phyloP scores from a whole-genome alignment of 2,797 vertebrate species.

The Gymnothorax javanicus region DNA sequence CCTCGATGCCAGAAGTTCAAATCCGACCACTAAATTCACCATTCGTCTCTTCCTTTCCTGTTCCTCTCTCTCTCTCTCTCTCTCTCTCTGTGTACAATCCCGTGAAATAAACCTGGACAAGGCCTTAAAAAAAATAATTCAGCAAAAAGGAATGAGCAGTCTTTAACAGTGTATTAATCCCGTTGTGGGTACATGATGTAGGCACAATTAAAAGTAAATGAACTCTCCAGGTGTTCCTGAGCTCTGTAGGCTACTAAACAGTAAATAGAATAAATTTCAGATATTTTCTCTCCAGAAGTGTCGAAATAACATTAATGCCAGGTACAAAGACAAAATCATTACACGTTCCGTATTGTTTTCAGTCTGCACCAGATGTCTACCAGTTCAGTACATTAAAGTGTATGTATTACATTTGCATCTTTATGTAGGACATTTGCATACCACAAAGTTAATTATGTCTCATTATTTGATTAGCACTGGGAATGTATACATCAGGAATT shows the following conservation, averaged over 20 bases:
- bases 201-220: neutral
- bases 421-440: neutral
- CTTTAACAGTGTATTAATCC: neutral
- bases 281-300: neutral
- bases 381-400: neutral
- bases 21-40: no score
- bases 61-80: no score
- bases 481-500: no score
- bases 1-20: no score
- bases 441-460: neutral
- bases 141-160: neutral
- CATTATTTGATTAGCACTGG: neutral
- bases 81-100: no score
- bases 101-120: no score
- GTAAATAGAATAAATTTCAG: neutral
- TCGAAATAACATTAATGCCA: neutral
- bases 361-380: constrained; percentile 4
- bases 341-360: neutral
- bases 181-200: neutral
- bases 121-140: no score
- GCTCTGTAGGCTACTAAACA: neutral
- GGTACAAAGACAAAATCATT: neutral
- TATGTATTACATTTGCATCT: neutral
- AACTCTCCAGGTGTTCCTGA: neutral
- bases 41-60: no score